Evolutionary conservation across 2,888 invertebrate genomes (phyloP), one percentile per base, ranked within the genome.

Genomic region (Fragum sueziense): DNA sequence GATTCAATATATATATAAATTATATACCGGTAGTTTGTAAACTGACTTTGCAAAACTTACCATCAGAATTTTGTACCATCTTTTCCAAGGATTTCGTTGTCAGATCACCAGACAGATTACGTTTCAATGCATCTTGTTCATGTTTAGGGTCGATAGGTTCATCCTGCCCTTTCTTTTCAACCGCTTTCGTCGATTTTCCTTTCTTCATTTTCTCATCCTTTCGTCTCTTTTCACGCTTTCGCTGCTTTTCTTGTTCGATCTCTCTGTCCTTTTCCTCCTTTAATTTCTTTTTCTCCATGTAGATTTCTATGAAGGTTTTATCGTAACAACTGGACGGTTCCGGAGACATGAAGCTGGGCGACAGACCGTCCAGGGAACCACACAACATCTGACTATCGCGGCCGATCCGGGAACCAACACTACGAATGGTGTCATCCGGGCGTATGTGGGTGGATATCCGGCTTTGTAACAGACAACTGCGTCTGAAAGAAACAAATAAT

Each of bases 221-320:
- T 17, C 61, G 37, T 62, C 71, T 75, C 54, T 57, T 65, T 37
- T 73, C 74, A 14, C 25, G 33, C 22, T 69, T 75, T 52, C 72
- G 69, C 61, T 76, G 62, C 67, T 57, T 73, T 22, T 74, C 20
- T 47, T 75, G 69, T 31, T 41, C 27, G 25, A 57, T 17, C 37
- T 75, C 34, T 20, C 29, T 69, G 7, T 59, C 70, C 47, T 61
- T 29, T 59, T 69, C 47, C 33, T 75, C 59, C 51, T 75, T 75
- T 22, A 67, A 34, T 29, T 34, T 31, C 54, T 78, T 74, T 31
- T 78, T 78, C 41, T 78, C 68, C 29, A 52, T 25, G 27, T 71
- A 76, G 3, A 76, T 67, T 61, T 82, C 78, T 9, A 70, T 27
- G 41, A 82, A 82, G 1, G 77, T 69, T 33, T 73, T 72, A 41